Conservation (phyloP, 35 echinoderm and acorn worm genomes). For the Heliocidaris tuberculata region DNA sequence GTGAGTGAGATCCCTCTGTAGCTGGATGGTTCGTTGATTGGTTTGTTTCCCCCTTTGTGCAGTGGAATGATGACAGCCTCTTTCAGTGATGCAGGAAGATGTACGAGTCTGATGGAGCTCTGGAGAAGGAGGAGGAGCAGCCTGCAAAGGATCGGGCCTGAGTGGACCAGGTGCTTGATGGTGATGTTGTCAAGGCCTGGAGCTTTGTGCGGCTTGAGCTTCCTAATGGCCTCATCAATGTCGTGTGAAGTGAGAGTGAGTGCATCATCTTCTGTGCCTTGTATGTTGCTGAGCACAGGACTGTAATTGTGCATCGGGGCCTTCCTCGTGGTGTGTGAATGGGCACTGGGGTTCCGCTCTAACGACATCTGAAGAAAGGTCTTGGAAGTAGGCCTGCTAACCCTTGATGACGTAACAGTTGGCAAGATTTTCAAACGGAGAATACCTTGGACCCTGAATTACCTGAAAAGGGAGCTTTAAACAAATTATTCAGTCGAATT, state of each 20-base stretch:
- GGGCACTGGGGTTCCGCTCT: not conserved
- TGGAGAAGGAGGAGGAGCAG: not conserved
- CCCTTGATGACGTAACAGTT: not conserved
- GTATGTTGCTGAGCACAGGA: not conserved
- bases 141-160: not conserved
- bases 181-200: not conserved
- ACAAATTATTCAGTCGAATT: too few species aligned
- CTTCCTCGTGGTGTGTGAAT: not conserved
- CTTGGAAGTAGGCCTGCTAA: conserved; percentile 1
- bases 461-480: too few species aligned
- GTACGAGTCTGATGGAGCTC: not conserved
- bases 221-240: not conserved
- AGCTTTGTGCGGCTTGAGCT: not conserved
- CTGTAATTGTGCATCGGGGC: not conserved
- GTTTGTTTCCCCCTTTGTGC: not conserved
- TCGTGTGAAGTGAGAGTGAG: not conserved
- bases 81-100: not conserved
- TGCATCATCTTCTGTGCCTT: not conserved
- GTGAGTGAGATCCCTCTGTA: too few species aligned
- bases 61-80: not conserved
- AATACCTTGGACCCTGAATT: too few species aligned
- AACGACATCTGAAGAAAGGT: not conserved
- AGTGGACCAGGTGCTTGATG: not conserved
- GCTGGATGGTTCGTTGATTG: not conserved
- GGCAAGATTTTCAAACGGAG: too few species aligned